Evolutionary conservation across 2,888 invertebrate genomes (phyloP), one percentile per base, ranked within the genome.

Genomic region (Stenotaenia linearis): DNA sequence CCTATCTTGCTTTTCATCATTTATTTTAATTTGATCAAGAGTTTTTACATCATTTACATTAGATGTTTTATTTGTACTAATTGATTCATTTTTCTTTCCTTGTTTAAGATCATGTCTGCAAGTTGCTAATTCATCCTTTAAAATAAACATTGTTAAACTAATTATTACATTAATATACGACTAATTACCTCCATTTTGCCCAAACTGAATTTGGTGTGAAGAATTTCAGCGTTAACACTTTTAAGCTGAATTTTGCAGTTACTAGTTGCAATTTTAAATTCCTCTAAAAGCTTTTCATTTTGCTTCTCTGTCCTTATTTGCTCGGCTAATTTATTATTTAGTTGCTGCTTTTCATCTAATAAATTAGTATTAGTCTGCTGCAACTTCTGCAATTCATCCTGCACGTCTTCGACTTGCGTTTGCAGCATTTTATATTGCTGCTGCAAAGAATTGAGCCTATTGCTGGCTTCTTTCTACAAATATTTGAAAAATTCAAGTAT

Each of bases 351-450:
- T 37, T 75, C 75, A 15, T 75, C 21, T 10, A 75, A 10, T 75
- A 75, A 21, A 18, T 32, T 10, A n/a, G n/a, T 21, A 10, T 75
- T 75, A n/a, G 32, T 10, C 12, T 75, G 28, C 15, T 75, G 75
- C 1, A 75, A n/a, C 10, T 75, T 75, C 2, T 75, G 35, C 32
- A 75, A 32, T 35, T 75, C 75, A 5, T 75, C 75, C 35, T 75
- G 32, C 75, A 75, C 2, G 21, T 75, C 75, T n/a, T 75, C 75
- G 5, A 75, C 21, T 32, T 75, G 75, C 1, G 37, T 75, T 32
- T 88, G 86, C 80, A 89, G 84, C 80, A 89, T 83, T 84, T 89
- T 89, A 82, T 88, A 89, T 81, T 89, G 88, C 82, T 89, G 89
- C 81, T 90, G 88, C 78, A 90, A 84, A 5, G 89, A 88, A 50